Evolutionary conservation across 1,140 invertebrate genomes (phyloP).

Genomic region (Aethina tumida): DNA sequence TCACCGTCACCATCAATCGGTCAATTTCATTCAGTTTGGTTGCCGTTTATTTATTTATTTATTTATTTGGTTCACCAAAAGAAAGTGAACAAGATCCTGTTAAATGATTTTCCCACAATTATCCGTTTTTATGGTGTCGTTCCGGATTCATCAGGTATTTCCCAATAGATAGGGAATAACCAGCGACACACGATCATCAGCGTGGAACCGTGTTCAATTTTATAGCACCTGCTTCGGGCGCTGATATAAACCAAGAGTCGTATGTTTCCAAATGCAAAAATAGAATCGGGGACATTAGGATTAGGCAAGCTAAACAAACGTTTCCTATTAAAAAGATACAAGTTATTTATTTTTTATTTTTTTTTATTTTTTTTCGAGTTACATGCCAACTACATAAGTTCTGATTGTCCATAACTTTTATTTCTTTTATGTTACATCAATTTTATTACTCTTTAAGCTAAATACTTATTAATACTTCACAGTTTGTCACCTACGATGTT

Average conservation of each 20-base stretch:
- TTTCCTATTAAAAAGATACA: slow-evolving; percentile 4
- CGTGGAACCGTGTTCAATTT: slow-evolving; percentile 4
- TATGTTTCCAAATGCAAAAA: slow-evolving; percentile 10
- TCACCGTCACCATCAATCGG: background rate
- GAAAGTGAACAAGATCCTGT: background rate
- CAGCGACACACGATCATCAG: background rate
- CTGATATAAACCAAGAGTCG: slow-evolving; percentile 14
- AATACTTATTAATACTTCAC: background rate
- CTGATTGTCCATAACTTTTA: background rate
- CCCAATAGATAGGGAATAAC: slow-evolving; percentile 1
- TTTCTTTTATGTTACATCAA: background rate
- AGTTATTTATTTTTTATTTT: too few relatives aligned
- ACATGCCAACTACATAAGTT: slow-evolving; percentile 1
- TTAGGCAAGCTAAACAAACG: slow-evolving; percentile 7
- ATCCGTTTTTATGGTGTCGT: too few relatives aligned
- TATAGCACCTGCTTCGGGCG: slow-evolving; percentile 5
- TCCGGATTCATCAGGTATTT: too few relatives aligned
- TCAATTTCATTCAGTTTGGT: background rate
- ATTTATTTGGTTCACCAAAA: background rate
- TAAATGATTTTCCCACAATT: too few relatives aligned
- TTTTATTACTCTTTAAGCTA: background rate
- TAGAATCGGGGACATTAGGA: slow-evolving; percentile 14
- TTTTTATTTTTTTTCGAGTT: too few relatives aligned
- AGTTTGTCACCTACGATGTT: too few relatives aligned
- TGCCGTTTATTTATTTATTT: background rate